A percentile compares a stretch with the other conserved stretches of the same genome.
Evolutionary conservation across 2,888 invertebrate species (phyloP).

Genomic region (Diplolepis rosae): DNA sequence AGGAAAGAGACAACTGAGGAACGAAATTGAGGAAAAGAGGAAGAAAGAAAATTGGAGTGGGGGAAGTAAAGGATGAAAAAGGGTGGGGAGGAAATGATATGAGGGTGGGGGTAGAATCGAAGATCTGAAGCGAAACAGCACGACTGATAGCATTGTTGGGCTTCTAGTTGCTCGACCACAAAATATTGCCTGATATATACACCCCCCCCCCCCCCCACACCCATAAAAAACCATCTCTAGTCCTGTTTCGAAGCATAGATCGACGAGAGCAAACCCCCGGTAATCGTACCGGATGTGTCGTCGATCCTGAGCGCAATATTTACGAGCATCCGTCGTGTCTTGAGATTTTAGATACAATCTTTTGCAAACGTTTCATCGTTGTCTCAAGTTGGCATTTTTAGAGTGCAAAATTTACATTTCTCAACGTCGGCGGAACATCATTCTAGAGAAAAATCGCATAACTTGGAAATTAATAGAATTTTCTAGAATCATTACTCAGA

Average conservation of each 20-base stretch:
- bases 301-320: conserved; percentile 59
- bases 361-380: too few relatives aligned
- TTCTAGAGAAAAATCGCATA: too few relatives aligned
- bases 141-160: conserved; percentile 61
- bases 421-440: too few relatives aligned
- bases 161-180: conserved; percentile 55
- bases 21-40: conserved; percentile 34
- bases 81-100: conserved; percentile 5
- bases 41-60: conserved; percentile 33
- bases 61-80: conserved; percentile 33
- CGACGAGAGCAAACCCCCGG: conserved; percentile 62
- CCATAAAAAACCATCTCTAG: conserved; percentile 15
- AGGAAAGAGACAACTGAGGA: conserved; percentile 36
- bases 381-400: too few relatives aligned
- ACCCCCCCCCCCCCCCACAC: conserved; percentile 36
- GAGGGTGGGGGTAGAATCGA: conserved; percentile 36
- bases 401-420: too few relatives aligned
- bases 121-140: conserved; percentile 35
- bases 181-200: conserved; percentile 60
- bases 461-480: too few relatives aligned
- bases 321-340: conserved; percentile 50
- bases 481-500: too few relatives aligned
- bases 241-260: conserved; percentile 36
- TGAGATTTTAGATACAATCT: conserved; percentile 35
- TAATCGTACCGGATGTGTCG: conserved; percentile 64